Evolutionary conservation across 2,113 vertebrate species (phyloP).

Genomic region (Oncorhynchus gorbuscha): DNA sequence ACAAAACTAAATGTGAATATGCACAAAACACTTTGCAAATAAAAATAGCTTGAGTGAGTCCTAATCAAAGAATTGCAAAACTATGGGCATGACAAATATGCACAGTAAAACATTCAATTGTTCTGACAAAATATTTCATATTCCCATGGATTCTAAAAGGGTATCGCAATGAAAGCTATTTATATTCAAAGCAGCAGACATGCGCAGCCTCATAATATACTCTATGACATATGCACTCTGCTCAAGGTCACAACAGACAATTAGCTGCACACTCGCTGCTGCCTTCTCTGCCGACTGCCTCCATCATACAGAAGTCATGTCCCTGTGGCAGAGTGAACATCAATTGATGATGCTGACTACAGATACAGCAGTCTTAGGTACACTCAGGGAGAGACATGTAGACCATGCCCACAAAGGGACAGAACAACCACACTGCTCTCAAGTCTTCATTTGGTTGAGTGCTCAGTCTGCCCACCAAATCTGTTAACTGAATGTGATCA

Average conservation of each 20-base stretch:
- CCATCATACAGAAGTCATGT: not conserved
- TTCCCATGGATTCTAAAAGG: not conserved
- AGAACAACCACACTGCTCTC: not conserved
- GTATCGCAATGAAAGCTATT: not conserved
- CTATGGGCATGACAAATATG: not conserved
- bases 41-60: not conserved
- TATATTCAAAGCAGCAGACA: not conserved
- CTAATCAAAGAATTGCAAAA: not conserved
- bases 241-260: conserved; percentile 24
- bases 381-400: not conserved
- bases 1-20: not conserved
- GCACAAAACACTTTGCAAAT: not conserved
- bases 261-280: not conserved
- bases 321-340: not conserved
- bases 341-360: not conserved
- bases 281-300: not conserved
- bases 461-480: not conserved
- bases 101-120: too few species aligned
- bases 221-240: not conserved
- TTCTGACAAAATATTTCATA: too few species aligned
- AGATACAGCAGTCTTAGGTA: not conserved
- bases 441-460: not conserved
- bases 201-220: not conserved
- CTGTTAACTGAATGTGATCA: not conserved
- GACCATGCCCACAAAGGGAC: not conserved